A percentile compares a stretch with the other conserved stretches of the same genome.
Evolutionary conservation across 1,140 invertebrate species (phyloP).

Genomic region (Leptinotarsa texana): DNA sequence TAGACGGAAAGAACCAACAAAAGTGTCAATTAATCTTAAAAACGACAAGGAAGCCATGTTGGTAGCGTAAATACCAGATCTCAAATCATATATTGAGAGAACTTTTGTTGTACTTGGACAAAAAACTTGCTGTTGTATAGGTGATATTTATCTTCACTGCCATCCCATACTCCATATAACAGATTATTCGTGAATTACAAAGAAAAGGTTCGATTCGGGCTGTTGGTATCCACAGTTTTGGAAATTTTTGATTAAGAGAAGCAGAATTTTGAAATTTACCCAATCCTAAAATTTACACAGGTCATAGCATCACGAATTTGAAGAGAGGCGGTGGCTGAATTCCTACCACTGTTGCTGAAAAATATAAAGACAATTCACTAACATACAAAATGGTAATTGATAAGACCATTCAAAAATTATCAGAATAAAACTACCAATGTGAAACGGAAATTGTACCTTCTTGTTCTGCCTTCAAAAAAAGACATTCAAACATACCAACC

Average conservation of each 20-base stretch:
- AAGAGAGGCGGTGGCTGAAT: not conserved
- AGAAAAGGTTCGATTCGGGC: not conserved
- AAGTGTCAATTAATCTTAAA: not conserved
- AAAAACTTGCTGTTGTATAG: no score
- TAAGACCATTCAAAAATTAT: no score
- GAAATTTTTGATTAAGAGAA: fast-evolving
- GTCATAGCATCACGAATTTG: not conserved
- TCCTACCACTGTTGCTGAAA: not conserved
- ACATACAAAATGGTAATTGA: no score
- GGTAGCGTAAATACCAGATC: not conserved
- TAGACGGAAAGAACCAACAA: not conserved
- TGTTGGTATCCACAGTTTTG: not conserved
- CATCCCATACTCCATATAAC: no score
- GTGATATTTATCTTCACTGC: no score
- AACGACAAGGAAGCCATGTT: not conserved
- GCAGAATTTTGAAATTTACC: not conserved
- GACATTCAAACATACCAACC: no score
- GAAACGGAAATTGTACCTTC: no score
- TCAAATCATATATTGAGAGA: not conserved
- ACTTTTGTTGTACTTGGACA: not conserved
- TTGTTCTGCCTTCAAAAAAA: no score
- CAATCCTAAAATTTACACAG: not conserved
- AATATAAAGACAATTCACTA: no score
- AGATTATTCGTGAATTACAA: no score
- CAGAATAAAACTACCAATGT: no score